Percentiles rank a stretch among this genome's conserved stretches.
Conservation (phyloP, 1,140 invertebrate genomes). For the Drosophila micromelanica region DNA sequence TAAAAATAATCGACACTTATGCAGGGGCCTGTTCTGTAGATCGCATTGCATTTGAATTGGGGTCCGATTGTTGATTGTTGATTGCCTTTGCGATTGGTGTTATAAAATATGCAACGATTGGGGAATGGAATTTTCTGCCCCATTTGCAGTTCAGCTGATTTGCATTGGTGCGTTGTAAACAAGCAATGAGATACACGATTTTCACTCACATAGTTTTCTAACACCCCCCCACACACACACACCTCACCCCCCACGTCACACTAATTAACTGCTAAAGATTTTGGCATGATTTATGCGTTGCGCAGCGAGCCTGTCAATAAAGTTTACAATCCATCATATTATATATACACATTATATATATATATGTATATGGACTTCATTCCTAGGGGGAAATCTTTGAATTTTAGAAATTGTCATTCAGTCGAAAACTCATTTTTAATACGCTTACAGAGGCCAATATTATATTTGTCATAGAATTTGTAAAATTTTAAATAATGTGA, state of each 20-base stretch:
- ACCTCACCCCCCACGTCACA: not conserved
- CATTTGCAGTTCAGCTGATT: constrained; percentile 44
- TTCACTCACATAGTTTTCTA: constrained; percentile 5
- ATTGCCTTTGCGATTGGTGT: not conserved
- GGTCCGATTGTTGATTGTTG: constrained; percentile 3
- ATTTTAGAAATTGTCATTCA: constrained; percentile 6
- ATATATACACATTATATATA: not conserved
- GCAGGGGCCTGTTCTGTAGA: constrained; percentile 1
- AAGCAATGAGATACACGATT: constrained; percentile 12
- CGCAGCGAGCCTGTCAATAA: constrained; percentile 28
- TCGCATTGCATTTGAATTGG: constrained; percentile 47
- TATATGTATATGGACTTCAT: not conserved
- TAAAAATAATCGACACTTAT: constrained; percentile 28
- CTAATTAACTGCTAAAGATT: constrained; percentile 32
- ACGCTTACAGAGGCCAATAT: not conserved
- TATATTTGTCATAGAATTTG: too few relatives aligned
- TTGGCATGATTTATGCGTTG: constrained; percentile 26
- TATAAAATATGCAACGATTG: constrained; percentile 44
- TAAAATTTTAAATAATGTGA: too few relatives aligned
- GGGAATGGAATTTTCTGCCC: constrained; percentile 37
- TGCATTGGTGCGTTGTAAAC: constrained; percentile 39
- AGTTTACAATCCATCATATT: constrained; percentile 22
- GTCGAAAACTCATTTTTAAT: not conserved
- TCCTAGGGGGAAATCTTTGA: not conserved
- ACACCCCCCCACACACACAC: not conserved